Evolutionary conservation across 2,888 invertebrate species (phyloP), one percentile per base, ranked within the genome.

Genomic region (Amiota mariae): DNA sequence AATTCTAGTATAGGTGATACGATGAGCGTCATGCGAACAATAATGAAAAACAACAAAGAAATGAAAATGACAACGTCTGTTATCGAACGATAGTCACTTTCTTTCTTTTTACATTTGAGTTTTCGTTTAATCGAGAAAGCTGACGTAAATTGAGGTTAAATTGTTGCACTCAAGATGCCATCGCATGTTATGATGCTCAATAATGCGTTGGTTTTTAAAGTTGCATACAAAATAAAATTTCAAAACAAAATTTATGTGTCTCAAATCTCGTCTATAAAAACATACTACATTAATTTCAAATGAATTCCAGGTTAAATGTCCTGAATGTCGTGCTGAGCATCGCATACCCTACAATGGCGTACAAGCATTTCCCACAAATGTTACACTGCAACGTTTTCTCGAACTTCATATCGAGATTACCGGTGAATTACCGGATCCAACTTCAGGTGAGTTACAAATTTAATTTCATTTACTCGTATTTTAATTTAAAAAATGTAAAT

Each of bases 281-380:
- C 3, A 18, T n/a, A n/a, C n/a, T 13, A 68, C 11, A 48, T 36
- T 68, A 59, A 48, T 18, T 61, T 70, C n/a, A 70, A 70, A 70
- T 54, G 11, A 64, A 59, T 87, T 89, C 18, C 91, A 95, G 95
- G 96, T 98, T 77, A 97, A 97, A 92, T 98, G 98, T 92, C 98
- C 98, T 88, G 98, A 98, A 93, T 98, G 98, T 90, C 94, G 98
- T 77, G 97, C 97, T 75, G 98, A 98, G 91, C 98, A 98, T 91
- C 93, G 97, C 82, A 97, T 98, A 87, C 98, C 98, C 63, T 97
- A 97, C 91, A 96, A 96, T 91, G 98, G 98, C 61, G 95, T 97
- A 8, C 95, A 96, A 88, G 96, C 96, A 77, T 98, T 97, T 90
- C 98, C 98, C 71, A 98, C 97, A 88, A 98, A 98, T 91, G 97